phyloP scores from a whole-genome alignment of 2,113 vertebrate species.

The Genyomyrus donnyi region DNA sequence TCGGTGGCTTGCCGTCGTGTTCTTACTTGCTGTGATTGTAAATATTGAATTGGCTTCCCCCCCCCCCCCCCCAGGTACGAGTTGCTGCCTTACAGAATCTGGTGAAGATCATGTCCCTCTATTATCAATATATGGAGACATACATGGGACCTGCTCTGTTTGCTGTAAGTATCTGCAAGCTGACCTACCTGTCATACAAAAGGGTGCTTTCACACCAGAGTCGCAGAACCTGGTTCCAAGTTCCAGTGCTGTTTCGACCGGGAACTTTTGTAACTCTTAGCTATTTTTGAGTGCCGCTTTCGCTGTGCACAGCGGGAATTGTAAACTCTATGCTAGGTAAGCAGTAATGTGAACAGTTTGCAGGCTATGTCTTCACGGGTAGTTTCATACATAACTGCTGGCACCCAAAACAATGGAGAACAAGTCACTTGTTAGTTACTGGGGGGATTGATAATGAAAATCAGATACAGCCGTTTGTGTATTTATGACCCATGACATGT shows the following conservation, averaged over 20 bases:
- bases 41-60: not conserved
- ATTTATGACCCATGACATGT: not conserved
- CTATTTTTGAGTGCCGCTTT: not conserved
- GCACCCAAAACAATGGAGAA: not conserved
- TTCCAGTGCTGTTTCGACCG: not conserved
- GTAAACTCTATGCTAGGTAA: not conserved
- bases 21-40: not conserved
- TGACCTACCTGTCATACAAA: not conserved
- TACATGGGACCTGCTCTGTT: conserved; percentile 98
- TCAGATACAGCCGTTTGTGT: not conserved
- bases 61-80: conserved; percentile 72
- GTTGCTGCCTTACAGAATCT: conserved; percentile 95
- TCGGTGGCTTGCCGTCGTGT: not conserved
- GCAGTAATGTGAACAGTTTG: not conserved
- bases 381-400: not conserved
- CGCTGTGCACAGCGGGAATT: not conserved
- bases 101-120: conserved; percentile 98
- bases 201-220: not conserved
- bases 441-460: not conserved
- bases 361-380: not conserved
- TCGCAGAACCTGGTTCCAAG: not conserved
- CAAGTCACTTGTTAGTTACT: not conserved
- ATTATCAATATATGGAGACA: conserved; percentile 98
- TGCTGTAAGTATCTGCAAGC: conserved; percentile 71
- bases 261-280: not conserved